Percentiles rank a stretch among this genome's conserved stretches.
Conservation (phyloP, 2,888 invertebrate species). For the Caenorhabditis becei region DNA sequence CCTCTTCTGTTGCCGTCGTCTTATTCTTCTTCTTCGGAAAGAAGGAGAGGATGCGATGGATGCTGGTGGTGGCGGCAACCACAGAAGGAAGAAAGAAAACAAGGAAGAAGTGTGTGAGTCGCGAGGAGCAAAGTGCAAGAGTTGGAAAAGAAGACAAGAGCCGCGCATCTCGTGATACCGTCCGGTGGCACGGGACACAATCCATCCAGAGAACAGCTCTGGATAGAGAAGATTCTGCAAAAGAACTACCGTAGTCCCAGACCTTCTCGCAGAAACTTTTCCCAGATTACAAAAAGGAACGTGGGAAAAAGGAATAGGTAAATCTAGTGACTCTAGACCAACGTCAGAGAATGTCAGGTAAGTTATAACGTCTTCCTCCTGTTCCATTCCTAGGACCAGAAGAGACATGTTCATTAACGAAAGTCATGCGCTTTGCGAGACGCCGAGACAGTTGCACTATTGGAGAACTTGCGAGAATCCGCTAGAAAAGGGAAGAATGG, state of each 20-base stretch:
- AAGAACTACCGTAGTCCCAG: neutral
- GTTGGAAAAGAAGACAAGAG: constrained; percentile 4
- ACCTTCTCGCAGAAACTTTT: neutral
- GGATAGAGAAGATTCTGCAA: constrained; percentile 20
- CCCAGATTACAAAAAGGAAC: neutral
- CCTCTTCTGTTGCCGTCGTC: constrained; percentile 31
- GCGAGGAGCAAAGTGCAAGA: constrained; percentile 49
- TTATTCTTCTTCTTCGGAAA: constrained; percentile 23
- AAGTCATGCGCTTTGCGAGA: too few species aligned
- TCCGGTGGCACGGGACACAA: neutral
- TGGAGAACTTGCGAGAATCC: too few species aligned
- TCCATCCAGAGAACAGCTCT: neutral
- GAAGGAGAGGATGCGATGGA: constrained; percentile 10
- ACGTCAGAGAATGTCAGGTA: neutral
- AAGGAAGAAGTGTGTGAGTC: constrained; percentile 25
- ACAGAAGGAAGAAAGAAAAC: constrained; percentile 7
- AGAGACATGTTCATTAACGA: neutral
- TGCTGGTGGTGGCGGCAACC: constrained; percentile 11
- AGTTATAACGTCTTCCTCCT: neutral
- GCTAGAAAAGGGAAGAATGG: neutral
- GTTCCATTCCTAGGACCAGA: neutral
- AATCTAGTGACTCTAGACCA: neutral
- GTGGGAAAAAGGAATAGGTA: neutral
- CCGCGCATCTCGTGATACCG: constrained; percentile 46
- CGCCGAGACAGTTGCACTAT: too few species aligned